Conservation (phyloP, 92 coral and sea anemone species). For the Plumapathes pennacea region DNA sequence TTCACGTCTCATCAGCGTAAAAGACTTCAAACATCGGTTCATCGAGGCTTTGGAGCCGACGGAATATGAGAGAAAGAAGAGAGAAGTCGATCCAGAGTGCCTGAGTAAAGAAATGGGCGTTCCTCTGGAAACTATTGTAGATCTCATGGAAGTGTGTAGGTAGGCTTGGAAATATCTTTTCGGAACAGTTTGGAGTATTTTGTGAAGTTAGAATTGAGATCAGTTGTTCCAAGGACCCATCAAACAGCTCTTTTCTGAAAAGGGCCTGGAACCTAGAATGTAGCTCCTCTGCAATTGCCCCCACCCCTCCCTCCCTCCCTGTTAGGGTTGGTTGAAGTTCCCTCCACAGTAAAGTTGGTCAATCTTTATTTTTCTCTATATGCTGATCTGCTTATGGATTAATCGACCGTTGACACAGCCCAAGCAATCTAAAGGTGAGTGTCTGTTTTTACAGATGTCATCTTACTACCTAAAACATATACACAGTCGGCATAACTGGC, state of each 20-base stretch:
- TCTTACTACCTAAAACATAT: background rate
- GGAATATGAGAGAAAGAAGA: conserved; percentile 50
- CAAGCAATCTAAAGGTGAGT: conserved; percentile 30
- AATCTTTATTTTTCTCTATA: no score
- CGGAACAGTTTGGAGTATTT: background rate
- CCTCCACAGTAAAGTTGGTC: no score
- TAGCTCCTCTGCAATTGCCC: no score
- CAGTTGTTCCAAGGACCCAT: no score
- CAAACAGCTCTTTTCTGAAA: no score
- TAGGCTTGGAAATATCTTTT: conserved; percentile 22
- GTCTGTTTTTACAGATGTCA: background rate
- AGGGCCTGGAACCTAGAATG: no score
- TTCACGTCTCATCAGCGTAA: conserved; percentile 63
- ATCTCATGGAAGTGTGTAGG: conserved; percentile 91
- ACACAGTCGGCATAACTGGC: background rate
- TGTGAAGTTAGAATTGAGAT: no score
- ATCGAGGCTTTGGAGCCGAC: conserved; percentile 41
- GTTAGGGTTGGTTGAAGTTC: no score
- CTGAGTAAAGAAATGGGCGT: conserved; percentile 75
- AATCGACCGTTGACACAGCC: conserved; percentile 1
- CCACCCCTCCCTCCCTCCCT: no score
- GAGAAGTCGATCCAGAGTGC: conserved; percentile 14
- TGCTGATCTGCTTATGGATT: no score
- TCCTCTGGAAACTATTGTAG: conserved; percentile 69
- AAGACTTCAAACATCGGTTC: conserved; percentile 66